Base-by-base conservation (phyloP, 2,797 vertebrate species). In the Phalloptychus januarius region DNA sequence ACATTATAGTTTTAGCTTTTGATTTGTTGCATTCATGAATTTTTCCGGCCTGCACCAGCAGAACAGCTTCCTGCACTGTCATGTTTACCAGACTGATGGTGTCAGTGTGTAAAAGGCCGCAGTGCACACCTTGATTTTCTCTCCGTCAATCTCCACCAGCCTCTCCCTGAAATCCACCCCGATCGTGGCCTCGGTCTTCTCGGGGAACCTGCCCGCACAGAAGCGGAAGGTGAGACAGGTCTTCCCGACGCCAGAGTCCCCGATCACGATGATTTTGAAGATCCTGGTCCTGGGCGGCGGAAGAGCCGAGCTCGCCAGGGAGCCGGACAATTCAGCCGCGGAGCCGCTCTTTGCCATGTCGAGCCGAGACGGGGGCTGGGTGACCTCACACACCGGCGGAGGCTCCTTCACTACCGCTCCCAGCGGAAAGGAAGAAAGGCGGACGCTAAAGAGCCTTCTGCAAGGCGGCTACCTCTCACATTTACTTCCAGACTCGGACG, bases 261-360 rank as follows among this genome's bases (percentile, higher is more conserved):
- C 98, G 85, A 99, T 99, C 71, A 99, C 98, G 84, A 99, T 99
- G 73, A 99, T 99, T 87, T 99, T 99, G 85, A 99, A 99, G 92
- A 99, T 99, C 72, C 98, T 96, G 38, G 97, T 97, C 82, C 98
- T 96, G 0, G 96, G 96, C 0, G 95, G 95, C 7, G 95, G 96
- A 28, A 96, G 94, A 7, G 71, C 78, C 25, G 92, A 88, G 81
- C 85, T 87, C 15, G 87, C 83, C 74, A 95, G 75, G 65, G 95
- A 95, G 33, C 63, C 63, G 58, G 96, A 96, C 44, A 96, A 90
- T 85, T 97, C 96, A 69, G 95, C 90, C n/a, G 97, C 96, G 1
- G 96, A 96, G 72, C 96, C 96, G 65, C 95, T 75, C 52, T 93
- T 89, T 83, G 94, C 91, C 95, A 96, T 95, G 45, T 74, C 88